These are phyloP conservation scores for Octopus sinensis DNA, from an alignment of 1,140 invertebrate species.

Conservation along the genomic window DNA sequence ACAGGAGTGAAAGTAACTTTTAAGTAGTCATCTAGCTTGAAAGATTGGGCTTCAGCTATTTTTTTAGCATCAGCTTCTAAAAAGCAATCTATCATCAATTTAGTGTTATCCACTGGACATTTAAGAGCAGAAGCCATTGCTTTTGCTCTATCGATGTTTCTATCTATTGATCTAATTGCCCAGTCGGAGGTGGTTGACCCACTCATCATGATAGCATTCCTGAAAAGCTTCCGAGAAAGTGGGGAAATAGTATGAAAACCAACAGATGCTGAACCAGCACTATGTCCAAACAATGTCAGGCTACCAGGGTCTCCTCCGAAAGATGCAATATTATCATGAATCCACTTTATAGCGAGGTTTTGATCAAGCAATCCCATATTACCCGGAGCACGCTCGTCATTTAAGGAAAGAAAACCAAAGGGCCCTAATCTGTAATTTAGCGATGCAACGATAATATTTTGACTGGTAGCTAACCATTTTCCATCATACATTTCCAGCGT, in stretches of 20 bases:
- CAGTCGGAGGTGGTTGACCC: constrained; percentile 19
- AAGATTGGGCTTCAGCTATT: too few species aligned
- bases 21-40: too few species aligned
- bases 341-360: constrained; percentile 71
- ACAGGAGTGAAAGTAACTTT: too few species aligned
- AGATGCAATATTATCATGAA: constrained; percentile 79
- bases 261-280: constrained; percentile 87
- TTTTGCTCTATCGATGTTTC: too few species aligned
- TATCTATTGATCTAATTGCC: background rate
- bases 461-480: too few species aligned
- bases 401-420: constrained; percentile 20
- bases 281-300: constrained; percentile 91
- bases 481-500: too few species aligned
- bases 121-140: too few species aligned
- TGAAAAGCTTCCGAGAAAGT: constrained; percentile 24
- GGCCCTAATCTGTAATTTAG: too few species aligned
- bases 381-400: constrained; percentile 45
- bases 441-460: too few species aligned
- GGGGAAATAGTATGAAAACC: constrained; percentile 66
- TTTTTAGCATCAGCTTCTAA: too few species aligned
- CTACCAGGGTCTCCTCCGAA: constrained; percentile 92
- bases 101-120: too few species aligned
- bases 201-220: constrained; percentile 30
- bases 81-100: too few species aligned
- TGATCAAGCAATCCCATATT: constrained; percentile 67